phyloP scores from a whole-genome alignment of 2,797 vertebrate genomes.

The Tinamus major region DNA sequence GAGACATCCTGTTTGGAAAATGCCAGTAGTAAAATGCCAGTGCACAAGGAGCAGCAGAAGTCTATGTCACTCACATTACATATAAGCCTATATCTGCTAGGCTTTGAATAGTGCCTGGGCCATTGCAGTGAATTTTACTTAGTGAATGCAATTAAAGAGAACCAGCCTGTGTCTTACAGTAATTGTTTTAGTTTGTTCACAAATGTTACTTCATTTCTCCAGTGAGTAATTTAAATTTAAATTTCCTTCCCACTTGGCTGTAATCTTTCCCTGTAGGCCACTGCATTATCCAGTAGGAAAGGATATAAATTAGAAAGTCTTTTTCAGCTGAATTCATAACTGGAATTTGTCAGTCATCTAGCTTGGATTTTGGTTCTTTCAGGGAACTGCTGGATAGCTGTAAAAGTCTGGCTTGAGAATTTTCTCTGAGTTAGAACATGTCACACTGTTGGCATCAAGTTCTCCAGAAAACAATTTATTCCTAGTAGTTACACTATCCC shows the following conservation, averaged over 20 bases:
- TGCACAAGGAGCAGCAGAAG: background rate
- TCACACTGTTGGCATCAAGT: background rate
- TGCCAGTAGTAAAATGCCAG: background rate
- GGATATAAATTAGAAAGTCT: background rate
- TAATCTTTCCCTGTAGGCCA: background rate
- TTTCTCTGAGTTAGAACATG: background rate
- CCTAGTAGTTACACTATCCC: background rate
- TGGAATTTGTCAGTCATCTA: background rate
- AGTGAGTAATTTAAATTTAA: conserved; percentile 24
- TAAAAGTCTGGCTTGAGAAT: background rate
- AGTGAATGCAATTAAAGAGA: background rate
- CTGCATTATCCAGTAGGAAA: conserved; percentile 17
- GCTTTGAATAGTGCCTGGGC: background rate
- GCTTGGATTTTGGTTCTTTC: background rate
- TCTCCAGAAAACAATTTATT: background rate
- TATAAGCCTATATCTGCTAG: background rate
- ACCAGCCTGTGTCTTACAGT: background rate
- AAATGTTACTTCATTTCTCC: conserved; percentile 10
- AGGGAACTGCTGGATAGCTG: background rate
- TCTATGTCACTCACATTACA: background rate
- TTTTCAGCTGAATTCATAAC: background rate
- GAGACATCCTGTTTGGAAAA: background rate
- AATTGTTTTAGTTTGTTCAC: conserved; percentile 29
- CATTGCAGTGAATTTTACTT: background rate
- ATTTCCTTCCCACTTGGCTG: conserved; percentile 16